Evolutionary conservation across 2,797 vertebrate genomes (phyloP), one percentile per base, ranked within the genome.

Genomic region (Agapornis canus): DNA sequence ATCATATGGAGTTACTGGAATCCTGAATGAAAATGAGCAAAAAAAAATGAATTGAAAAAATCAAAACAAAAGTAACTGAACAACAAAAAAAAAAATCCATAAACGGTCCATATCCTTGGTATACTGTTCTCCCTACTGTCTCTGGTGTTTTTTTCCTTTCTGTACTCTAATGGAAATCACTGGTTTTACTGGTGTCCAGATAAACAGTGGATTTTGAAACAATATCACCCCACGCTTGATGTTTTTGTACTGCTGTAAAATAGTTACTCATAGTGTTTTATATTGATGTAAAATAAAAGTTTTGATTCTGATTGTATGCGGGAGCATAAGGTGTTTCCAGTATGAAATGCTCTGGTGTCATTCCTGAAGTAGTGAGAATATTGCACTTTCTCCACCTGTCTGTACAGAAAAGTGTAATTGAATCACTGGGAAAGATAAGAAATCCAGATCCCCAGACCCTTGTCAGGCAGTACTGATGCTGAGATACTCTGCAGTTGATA

Each of bases 401-500:
- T 48, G 72, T 70, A 17, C 48, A 77, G 45, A 75, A 84, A 91
- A 82, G 43, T 90, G 23, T 66, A 86, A 82, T 90, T 90, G 68
- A 39, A 72, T 95, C 32, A 1, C 43, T 60, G 52, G 61, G 66
- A 89, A 96, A 90, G 16, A 39, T 61, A 71, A 63, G 43, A 77
- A 79, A 83, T 48, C 29, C 65, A 86, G 70, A 86, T 85, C 71
- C 93, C 35, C 61, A 82, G 75, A 89, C 49, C 43, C 76, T 92
- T 94, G 71, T 86, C 49, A 90, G 86, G 25, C 52, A 48, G 70
- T 70, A 26, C 35, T 60, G 85, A 86, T 90, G 64, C 17, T 81
- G 72, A 73, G 69, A 80, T 94, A 31, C 49, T 86, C 39, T 78
- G 48, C 47, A 76, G 56, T 11, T 91, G 70, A 76, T 97, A 94